Evolutionary conservation across 2,113 vertebrate genomes (phyloP), one percentile per base, ranked within the genome.

Genomic region (Progne subis): DNA sequence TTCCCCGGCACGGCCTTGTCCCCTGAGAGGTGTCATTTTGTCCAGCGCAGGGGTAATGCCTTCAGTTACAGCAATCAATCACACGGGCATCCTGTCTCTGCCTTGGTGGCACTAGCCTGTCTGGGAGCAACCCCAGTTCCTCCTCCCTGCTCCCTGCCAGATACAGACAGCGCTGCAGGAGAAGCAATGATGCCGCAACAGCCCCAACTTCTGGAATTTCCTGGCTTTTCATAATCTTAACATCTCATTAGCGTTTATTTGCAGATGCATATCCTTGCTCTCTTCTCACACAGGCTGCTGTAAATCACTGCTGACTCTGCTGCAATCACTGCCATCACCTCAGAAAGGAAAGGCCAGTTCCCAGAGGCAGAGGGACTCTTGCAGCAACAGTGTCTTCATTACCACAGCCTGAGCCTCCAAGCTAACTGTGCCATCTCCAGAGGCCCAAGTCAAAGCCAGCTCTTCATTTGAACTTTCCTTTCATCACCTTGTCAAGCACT

Each of bases 191-290:
- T 83, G 82, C 39, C 0, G 2, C n/a, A 88, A 94, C 78, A 90
- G 79, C 41, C 52, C n/a, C 76, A 86, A 1, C 79, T 91, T 88
- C 88, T 97, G 95, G 95, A 89, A 96, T 96, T 96, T 95, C 92
- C 94, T 97, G 95, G 82, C 71, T 92, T 94, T 85, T 59, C 95
- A 78, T 90, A 95, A 88, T 90, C 93, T 94, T 83, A 93, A 90
- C 71, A 86, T 95, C 90, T 92, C 87, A 90, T 94, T 95, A 82
- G 52, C 32, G 0, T 90, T 95, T 82, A 94, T 95, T 95, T 94
- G 94, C 90, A 95, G 88, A 92, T 93, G 76, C 61, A 70, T 83
- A 83, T 93, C 87, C 87, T 90, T 83, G 71, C 60, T 91, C 67
- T 92, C 41, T 63, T 95, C 84, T 95, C 67, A 52, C 89, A 96